Evolutionary conservation across 2,797 vertebrate genomes (phyloP).

Genomic region (Dermochelys coriacea): DNA sequence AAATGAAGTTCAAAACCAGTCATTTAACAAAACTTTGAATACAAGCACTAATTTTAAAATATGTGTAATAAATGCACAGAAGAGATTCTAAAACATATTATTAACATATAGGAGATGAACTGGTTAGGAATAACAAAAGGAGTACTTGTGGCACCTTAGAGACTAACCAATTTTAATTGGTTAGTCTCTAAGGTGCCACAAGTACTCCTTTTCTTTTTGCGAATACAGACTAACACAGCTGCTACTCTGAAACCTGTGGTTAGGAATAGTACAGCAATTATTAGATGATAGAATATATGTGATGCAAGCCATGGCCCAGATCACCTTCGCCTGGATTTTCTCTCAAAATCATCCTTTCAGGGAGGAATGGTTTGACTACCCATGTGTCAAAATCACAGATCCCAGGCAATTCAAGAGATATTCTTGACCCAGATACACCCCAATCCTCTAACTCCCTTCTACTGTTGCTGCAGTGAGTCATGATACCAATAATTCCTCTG

Average conservation of each 20-base stretch:
- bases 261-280: conserved; percentile 5
- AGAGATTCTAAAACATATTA: conserved; percentile 2
- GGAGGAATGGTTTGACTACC: background rate
- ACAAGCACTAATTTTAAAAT: background rate
- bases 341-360: background rate
- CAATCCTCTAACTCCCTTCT: background rate
- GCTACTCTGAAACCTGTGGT: too few species aligned
- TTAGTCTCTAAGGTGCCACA: too few species aligned
- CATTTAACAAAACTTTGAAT: background rate
- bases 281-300: background rate
- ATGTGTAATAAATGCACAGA: background rate
- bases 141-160: too few species aligned
- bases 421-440: background rate
- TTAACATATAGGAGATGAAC: background rate
- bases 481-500: background rate
- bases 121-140: background rate
- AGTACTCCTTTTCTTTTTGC: too few species aligned
- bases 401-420: background rate
- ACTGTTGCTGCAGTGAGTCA: background rate
- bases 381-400: background rate
- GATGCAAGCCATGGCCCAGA: background rate
- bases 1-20: background rate
- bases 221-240: too few species aligned
- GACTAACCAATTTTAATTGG: too few species aligned
- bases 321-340: background rate